Evolutionary conservation across 2,797 vertebrate species (phyloP), one percentile per base, ranked within the genome.

Genomic region (Anguilla pacifica): DNA sequence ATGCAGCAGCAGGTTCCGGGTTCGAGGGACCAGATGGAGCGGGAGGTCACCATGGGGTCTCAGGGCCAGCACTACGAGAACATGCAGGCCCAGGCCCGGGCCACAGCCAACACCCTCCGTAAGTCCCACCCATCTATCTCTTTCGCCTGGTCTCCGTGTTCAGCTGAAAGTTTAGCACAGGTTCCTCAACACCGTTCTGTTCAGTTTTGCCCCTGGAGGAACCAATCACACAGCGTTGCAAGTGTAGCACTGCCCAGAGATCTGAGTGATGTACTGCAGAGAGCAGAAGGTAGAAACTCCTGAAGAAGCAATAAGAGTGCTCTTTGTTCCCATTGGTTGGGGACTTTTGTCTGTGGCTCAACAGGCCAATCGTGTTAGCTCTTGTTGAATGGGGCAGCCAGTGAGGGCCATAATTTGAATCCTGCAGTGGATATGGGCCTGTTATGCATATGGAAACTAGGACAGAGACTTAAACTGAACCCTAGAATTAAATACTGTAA

Each of bases 21-120:
- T 89, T 96, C 97, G 51, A 95, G 95, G 53, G 97, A 98, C 91
- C 97, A 96, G 6, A 94, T 95, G 93, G 97, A 99, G 93, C 95
- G 95, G 91, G 97, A 97, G 91, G 95, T 94, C 93, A 97, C 95
- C 93, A 97, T 95, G 88, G 97, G 96, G 46, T 96, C 97, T 87
- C 97, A 97, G 0, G 96, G 97, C 91, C 98, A 97, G 87, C 98
- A 98, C 91, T 99, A 99, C 9, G 98, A 99, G 92, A 98, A 97
- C 94, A 96, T 98, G 93, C 97, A 98, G 85, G 95, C 96, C 0
- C 97, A 98, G 85, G 95, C 96, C 0, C 96, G 97, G 92, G 91
- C 97, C 74, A 94, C 96, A 39, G 92, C 97, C 67, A 98, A 98
- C 92, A 98, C 97, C 92, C 94, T 98, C 90, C 96, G 98, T 99